Evolutionary conservation across 1,140 invertebrate genomes (phyloP).

Genomic region (Camponotus floridanus): DNA sequence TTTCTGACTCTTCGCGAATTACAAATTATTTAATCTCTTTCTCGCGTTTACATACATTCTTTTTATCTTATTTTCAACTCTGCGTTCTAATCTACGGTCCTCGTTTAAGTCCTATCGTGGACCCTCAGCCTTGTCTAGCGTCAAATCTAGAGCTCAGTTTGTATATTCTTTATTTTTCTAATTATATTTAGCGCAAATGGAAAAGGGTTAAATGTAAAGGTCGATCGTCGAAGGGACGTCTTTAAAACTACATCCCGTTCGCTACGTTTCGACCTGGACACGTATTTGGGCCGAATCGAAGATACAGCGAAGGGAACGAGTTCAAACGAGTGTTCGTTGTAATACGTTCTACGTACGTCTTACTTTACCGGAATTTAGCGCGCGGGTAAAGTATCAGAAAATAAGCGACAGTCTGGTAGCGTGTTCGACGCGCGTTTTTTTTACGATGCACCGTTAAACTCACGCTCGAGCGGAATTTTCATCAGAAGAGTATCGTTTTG

Average conservation of each 20-base stretch:
- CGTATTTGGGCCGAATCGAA: constrained; percentile 1
- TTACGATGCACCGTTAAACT: constrained; percentile 34
- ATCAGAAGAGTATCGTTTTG: constrained; percentile 14
- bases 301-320: constrained; percentile 12
- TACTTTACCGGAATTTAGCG: constrained; percentile 72
- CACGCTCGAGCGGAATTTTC: not conserved
- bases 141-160: constrained; percentile 19
- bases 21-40: constrained; percentile 22
- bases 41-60: not conserved
- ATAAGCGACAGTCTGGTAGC: constrained; percentile 81
- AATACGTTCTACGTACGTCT: constrained; percentile 72
- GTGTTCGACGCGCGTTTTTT: constrained; percentile 63
- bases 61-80: not conserved
- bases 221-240: constrained; percentile 49
- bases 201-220: constrained; percentile 73
- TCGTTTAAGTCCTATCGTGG: constrained; percentile 10
- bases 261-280: not conserved
- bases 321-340: constrained; percentile 76
- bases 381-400: constrained; percentile 80
- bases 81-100: constrained; percentile 4
- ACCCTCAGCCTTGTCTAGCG: constrained; percentile 19
- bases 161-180: constrained; percentile 29
- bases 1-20: not conserved
- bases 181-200: constrained; percentile 29
- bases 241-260: not conserved